A percentile compares a stretch with the other conserved stretches of the same genome.
Conservation (phyloP, 2,797 vertebrate species). For the Oceanodroma leucorhoa region DNA sequence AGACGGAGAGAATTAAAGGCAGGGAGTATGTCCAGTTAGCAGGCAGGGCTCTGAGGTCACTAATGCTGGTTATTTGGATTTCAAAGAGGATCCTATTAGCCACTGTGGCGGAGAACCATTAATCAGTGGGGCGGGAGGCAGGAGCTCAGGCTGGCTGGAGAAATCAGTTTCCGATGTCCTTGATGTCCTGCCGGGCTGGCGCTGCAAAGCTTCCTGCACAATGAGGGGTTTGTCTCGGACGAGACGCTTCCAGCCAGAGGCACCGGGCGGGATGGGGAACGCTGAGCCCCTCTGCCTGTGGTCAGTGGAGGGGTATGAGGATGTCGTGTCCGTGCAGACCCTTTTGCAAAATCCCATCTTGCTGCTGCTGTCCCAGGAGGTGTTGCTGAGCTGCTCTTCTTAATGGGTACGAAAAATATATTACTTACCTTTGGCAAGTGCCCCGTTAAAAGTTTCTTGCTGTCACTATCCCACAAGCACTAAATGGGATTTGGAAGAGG, state of each 20-base stretch:
- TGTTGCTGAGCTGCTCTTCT: background rate
- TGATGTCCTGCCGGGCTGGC: conserved; percentile 25
- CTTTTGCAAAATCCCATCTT: background rate
- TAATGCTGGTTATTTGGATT: conserved; percentile 50
- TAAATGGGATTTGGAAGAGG: background rate
- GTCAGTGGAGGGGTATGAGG: background rate
- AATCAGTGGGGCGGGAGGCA: conserved; percentile 23
- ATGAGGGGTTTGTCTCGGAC: background rate
- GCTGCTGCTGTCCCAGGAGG: background rate
- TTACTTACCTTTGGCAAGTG: background rate
- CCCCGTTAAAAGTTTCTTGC: background rate
- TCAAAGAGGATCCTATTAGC: conserved; percentile 46
- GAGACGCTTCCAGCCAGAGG: background rate
- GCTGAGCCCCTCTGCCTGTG: background rate
- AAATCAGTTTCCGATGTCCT: conserved; percentile 50
- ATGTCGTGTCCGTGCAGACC: background rate
- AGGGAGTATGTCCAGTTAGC: background rate
- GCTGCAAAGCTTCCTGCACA: background rate
- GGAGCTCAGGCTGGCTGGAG: background rate
- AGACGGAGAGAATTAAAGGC: background rate
- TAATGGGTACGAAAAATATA: background rate
- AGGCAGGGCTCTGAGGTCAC: conserved; percentile 36
- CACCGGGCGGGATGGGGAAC: accelerated
- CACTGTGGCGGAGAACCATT: background rate
- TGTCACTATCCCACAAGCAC: background rate